phyloP scores from a whole-genome alignment of 2,113 vertebrate species.

The Tragelaphus strepsiceros region DNA sequence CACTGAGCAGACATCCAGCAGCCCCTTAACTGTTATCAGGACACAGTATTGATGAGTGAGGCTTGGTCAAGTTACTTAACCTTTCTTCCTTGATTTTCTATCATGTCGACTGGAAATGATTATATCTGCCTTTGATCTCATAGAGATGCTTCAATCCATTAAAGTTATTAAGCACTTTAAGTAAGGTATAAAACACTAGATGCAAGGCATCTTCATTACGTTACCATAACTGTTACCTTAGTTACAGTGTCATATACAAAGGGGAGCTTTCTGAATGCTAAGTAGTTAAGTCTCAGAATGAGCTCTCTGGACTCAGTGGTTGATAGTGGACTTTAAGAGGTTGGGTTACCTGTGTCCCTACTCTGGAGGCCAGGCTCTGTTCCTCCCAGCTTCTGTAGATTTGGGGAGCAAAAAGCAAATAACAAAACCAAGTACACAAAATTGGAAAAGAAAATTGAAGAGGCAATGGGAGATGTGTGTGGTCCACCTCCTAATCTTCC shows the following conservation, averaged over 20 bases:
- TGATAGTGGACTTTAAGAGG: not conserved
- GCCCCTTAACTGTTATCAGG: slow-evolving; percentile 13
- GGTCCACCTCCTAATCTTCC: not conserved
- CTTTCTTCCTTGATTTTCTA: slow-evolving; percentile 65
- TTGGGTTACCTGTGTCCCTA: not conserved
- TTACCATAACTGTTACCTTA: slow-evolving; percentile 49
- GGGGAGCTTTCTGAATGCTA: not conserved
- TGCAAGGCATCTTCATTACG: slow-evolving; percentile 42
- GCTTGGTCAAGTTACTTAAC: slow-evolving; percentile 68
- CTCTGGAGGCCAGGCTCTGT: not conserved
- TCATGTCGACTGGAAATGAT: slow-evolving; percentile 65
- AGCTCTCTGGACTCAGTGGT: not conserved
- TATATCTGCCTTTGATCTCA: slow-evolving; percentile 67
- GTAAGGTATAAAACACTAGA: slow-evolving; percentile 48
- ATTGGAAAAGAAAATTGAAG: not conserved
- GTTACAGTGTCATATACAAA: slow-evolving; percentile 27
- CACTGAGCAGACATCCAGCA: not conserved
- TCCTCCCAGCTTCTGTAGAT: not conserved
- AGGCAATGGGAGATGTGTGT: not conserved
- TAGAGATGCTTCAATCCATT: slow-evolving; percentile 64
- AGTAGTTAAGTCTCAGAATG: slow-evolving; percentile 3
- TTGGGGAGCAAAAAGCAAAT: not conserved
- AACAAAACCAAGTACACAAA: not conserved
- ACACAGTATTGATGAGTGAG: slow-evolving; percentile 40
- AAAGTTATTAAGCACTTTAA: slow-evolving; percentile 69